Percentiles rank a stretch among this genome's conserved stretches.
Conservation (phyloP, 2,113 vertebrate species). For the Strigops habroptila region DNA sequence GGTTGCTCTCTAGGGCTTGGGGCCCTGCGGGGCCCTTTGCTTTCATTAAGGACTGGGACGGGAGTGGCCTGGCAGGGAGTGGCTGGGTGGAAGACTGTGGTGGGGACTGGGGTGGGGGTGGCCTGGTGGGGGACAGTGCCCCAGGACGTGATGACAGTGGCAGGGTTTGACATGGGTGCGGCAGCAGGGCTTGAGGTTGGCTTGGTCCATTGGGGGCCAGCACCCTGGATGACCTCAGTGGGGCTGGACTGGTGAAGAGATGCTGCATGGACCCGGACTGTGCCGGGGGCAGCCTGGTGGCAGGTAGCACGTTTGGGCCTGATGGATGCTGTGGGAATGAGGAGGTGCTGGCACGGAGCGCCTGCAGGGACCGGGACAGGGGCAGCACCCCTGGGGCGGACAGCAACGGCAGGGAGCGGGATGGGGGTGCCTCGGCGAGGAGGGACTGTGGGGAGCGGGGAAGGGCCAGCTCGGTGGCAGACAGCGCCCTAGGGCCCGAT, state of each 20-base stretch:
- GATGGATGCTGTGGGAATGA: not conserved
- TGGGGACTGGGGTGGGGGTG: not conserved
- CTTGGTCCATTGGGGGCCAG: not conserved
- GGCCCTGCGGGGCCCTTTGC: fast-evolving
- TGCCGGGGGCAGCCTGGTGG: not conserved
- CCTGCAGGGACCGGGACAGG: not conserved
- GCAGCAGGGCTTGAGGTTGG: not conserved
- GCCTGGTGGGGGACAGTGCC: not conserved
- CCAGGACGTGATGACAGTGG: not conserved
- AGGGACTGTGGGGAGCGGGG: not conserved
- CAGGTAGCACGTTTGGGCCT: not conserved
- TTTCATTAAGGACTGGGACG: not conserved
- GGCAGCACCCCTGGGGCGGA: not conserved
- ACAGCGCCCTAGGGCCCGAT: not conserved
- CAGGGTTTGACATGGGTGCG: not conserved
- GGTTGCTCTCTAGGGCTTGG: not conserved
- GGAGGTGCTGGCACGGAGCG: not conserved
- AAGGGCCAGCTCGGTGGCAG: not conserved
- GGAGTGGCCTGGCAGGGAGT: not conserved
- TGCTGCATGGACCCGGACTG: constrained; percentile 35
- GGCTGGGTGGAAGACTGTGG: not conserved
- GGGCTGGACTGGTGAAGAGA: not conserved
- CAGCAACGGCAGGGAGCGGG: not conserved
- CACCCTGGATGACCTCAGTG: not conserved
- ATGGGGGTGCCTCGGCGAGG: not conserved